Percentiles rank a stretch among this genome's conserved stretches.
These are phyloP conservation scores for Helarctos malayanus DNA, from an alignment of 2,797 vertebrate genomes.

Conservation along the genomic window DNA sequence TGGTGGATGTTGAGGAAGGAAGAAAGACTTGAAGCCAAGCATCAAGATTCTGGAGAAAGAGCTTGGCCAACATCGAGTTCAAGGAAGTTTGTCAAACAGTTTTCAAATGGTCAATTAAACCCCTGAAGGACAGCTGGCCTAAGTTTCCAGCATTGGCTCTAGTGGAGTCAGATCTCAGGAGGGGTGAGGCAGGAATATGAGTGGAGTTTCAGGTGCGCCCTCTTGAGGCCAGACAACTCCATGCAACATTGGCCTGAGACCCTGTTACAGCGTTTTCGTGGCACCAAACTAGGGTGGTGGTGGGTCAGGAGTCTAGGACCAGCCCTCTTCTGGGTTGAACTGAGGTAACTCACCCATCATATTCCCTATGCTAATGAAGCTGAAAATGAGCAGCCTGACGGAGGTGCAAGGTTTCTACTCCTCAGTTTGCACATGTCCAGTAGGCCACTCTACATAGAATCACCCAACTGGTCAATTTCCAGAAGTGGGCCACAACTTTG, in stretches of 20 bases:
- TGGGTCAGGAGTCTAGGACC: neutral
- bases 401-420: neutral
- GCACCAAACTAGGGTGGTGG: too few species aligned
- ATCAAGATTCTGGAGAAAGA: neutral
- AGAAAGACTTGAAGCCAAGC: conserved; percentile 6
- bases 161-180: rapidly evolving
- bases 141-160: neutral
- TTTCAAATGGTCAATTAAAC: neutral
- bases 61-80: neutral
- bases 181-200: neutral
- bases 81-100: neutral
- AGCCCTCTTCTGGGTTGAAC: neutral
- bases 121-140: neutral
- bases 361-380: neutral
- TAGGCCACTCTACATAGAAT: neutral
- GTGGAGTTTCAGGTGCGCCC: neutral
- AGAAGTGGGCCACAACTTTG: neutral
- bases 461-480: neutral
- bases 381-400: neutral
- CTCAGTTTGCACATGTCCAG: rapidly evolving
- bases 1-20: conserved; percentile 52
- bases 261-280: neutral
- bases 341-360: neutral
- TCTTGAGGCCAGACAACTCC: neutral
- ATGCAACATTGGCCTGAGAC: neutral